Conservation (phyloP, 2,113 vertebrate genomes). For the Neomonachus schauinslandi region DNA sequence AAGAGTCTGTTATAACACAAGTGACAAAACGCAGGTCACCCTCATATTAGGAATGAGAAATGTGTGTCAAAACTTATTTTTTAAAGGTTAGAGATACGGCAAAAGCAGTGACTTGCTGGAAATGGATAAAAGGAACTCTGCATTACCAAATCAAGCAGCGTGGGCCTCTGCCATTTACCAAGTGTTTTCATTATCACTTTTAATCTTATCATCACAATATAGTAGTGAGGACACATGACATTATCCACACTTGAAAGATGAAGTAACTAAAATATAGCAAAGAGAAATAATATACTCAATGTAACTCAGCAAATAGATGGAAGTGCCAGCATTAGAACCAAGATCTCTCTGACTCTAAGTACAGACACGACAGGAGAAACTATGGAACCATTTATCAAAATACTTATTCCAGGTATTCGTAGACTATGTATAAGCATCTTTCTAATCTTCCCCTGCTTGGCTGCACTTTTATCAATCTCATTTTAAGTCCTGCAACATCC, state of each 20-base stretch:
- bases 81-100: slow-evolving; percentile 63
- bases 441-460: background rate
- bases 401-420: background rate
- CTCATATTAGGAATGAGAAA: slow-evolving; percentile 57
- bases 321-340: background rate
- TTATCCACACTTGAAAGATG: slow-evolving; percentile 50
- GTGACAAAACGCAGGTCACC: slow-evolving; percentile 34
- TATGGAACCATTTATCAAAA: slow-evolving; percentile 4
- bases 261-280: slow-evolving; percentile 59
- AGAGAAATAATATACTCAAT: slow-evolving; percentile 18
- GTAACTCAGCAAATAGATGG: background rate
- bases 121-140: slow-evolving; percentile 54
- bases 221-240: slow-evolving; percentile 52
- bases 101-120: slow-evolving; percentile 54
- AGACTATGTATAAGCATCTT: background rate
- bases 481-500: slow-evolving; percentile 8
- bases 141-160: slow-evolving; percentile 46
- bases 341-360: slow-evolving; percentile 21
- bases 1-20: slow-evolving; percentile 47
- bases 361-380: background rate
- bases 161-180: slow-evolving; percentile 37
- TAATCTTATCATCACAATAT: slow-evolving; percentile 51
- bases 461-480: slow-evolving; percentile 39
- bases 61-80: slow-evolving; percentile 66
- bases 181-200: slow-evolving; percentile 63